phyloP scores from a whole-genome alignment of 1,140 invertebrate genomes.

The Subanguina moxae region DNA sequence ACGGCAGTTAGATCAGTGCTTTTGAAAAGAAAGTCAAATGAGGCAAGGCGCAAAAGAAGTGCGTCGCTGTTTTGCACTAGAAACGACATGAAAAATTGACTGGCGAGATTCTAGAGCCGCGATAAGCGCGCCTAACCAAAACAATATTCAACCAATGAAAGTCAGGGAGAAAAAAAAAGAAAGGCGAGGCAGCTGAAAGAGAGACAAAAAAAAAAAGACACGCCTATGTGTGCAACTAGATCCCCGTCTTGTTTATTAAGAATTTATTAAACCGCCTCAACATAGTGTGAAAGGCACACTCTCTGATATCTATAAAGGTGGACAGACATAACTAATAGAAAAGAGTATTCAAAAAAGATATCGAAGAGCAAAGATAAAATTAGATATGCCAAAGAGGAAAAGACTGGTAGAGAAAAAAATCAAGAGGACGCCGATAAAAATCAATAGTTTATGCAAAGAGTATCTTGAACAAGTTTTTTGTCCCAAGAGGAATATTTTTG shows the following conservation, averaged over 20 bases:
- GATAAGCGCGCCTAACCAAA: slow-evolving; percentile 3
- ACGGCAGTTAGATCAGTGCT: not conserved
- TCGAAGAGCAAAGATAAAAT: too few relatives aligned
- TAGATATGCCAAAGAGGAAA: too few relatives aligned
- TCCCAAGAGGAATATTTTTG: too few relatives aligned
- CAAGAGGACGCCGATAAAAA: too few relatives aligned
- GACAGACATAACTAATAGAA: too few relatives aligned
- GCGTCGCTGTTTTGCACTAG: not conserved
- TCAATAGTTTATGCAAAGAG: too few relatives aligned
- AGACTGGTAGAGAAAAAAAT: too few relatives aligned
- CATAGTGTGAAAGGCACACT: not conserved
- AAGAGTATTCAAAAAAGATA: too few relatives aligned
- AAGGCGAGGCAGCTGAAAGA: not conserved
- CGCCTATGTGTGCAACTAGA: too few relatives aligned
- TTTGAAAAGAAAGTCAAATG: slow-evolving; percentile 3
- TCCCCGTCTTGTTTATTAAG: not conserved
- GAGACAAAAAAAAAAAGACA: too few relatives aligned
- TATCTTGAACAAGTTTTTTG: too few relatives aligned
- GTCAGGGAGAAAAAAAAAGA: not conserved
- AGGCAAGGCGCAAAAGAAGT: slow-evolving; percentile 6
- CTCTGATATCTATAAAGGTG: too few relatives aligned
- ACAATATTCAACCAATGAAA: not conserved
- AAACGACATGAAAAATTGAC: not conserved
- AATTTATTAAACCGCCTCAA: not conserved
- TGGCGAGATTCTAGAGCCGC: slow-evolving; percentile 3